These are phyloP conservation scores for Apostichopus californicus DNA, from an alignment of 35 echinoderm and acorn worm species.

Conservation along the genomic window DNA sequence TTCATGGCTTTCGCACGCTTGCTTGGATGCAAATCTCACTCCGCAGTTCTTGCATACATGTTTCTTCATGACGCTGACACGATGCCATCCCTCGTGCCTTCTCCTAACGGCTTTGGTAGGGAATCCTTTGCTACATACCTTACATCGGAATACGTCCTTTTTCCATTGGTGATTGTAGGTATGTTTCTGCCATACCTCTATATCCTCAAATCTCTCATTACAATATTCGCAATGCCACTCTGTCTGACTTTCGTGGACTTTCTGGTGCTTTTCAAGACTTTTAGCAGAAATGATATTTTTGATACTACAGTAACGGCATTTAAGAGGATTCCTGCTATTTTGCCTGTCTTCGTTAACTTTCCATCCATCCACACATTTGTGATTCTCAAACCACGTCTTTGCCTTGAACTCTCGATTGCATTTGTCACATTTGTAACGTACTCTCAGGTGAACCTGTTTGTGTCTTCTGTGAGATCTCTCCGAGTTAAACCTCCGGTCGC, in stretches of 20 bases:
- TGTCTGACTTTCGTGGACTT: neutral
- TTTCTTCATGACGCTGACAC: neutral
- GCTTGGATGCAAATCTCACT: neutral
- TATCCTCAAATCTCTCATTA: neutral
- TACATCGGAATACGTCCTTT: neutral
- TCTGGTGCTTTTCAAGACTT: neutral
- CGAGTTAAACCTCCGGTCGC: neutral
- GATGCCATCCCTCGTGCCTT: neutral
- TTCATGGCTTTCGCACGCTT: neutral
- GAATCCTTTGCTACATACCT: neutral
- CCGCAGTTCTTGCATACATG: neutral
- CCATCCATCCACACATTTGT: neutral
- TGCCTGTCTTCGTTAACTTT: too few relatives aligned
- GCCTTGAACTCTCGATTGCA: slow-evolving; percentile 6
- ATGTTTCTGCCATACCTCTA: neutral
- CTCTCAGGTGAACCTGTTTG: neutral
- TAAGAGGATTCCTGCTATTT: neutral
- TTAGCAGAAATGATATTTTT: too few relatives aligned
- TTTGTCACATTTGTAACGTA: neutral
- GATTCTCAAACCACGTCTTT: neutral
- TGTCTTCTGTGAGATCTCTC: neutral
- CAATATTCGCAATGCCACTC: neutral
- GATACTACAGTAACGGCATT: too few relatives aligned
- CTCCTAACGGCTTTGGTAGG: neutral
- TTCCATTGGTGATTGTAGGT: neutral